Evolutionary conservation across 2,888 invertebrate species (phyloP), one percentile per base, ranked within the genome.

Genomic region (Tetranychus piercei): DNA sequence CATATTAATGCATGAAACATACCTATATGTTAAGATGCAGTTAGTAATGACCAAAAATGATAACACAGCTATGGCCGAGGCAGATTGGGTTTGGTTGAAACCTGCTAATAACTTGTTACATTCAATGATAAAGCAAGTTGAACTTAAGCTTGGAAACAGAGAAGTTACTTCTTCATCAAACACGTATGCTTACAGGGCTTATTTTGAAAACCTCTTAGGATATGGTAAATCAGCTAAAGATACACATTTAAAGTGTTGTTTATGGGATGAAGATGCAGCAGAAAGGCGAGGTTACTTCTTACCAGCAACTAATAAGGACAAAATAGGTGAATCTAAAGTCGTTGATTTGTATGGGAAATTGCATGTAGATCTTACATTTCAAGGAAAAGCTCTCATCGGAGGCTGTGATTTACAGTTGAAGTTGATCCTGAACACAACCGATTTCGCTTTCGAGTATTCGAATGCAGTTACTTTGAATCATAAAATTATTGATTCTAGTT

Each of bases 1-100:
- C 44, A 73, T 73, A 15, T n/a, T 55, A 15, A 20, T 73, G 22
- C 20, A n/a, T 11, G 73, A 73, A 64, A 44, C 22, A 20, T 73
- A 45, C 22, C 23, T 73, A 9, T 23, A 22, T 55, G n/a, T 64
- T 6, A 45, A 34, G 20, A n/a, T 72, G 18, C 43, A 45, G n/a
- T n/a, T 72, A 6, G 22, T 18, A 9, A 65, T 23, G 9, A 34
- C 9, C 64, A 64, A n/a, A 18, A 65, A 22, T 20, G 43, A 9
- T 55, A 11, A 55, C 6, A 11, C 22, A 11, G 55, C 55, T n/a
- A 34, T 20, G 11, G n/a, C 20, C 1, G 11, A 20, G 18, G 45
- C 23, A 23, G 73, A 23, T 3, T 23, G 23, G 23, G 23, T 23
- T 23, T 11, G 34, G 8, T n/a, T 72, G 6, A 7, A 44, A 20